phyloP scores from a whole-genome alignment of 2,888 invertebrate genomes.

The Clistopyga incitator region DNA sequence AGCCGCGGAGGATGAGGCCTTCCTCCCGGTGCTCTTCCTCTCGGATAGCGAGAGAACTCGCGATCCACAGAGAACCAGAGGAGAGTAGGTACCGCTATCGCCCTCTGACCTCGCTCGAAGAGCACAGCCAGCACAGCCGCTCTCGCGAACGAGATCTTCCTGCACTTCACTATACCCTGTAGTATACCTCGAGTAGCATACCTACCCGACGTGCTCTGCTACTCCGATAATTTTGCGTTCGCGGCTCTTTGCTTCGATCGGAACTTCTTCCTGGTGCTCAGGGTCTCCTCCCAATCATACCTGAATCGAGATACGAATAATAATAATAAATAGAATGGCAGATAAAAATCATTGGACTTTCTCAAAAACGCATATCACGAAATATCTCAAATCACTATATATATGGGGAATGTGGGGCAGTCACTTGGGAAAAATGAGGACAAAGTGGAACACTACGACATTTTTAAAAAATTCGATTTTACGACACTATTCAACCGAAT shows the following conservation, averaged over 20 bases:
- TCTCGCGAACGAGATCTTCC: slow-evolving; percentile 79
- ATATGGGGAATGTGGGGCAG: too few species aligned
- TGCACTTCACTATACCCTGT: slow-evolving; percentile 60
- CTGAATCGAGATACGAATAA: background rate
- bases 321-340: slow-evolving; percentile 12
- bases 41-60: slow-evolving; percentile 63
- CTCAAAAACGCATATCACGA: too few species aligned
- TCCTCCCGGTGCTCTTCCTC: slow-evolving; percentile 60
- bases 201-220: slow-evolving; percentile 55
- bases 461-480: too few species aligned
- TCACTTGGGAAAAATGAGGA: too few species aligned
- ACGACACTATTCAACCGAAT: too few species aligned
- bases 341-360: background rate
- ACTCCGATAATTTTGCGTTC: slow-evolving; percentile 69
- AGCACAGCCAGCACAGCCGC: slow-evolving; percentile 63
- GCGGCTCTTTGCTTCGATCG: slow-evolving; percentile 38
- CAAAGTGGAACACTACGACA: too few species aligned
- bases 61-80: slow-evolving; percentile 70
- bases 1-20: slow-evolving; percentile 40
- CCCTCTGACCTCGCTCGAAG: slow-evolving; percentile 82
- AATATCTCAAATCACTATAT: too few species aligned
- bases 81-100: slow-evolving; percentile 83
- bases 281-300: slow-evolving; percentile 35
- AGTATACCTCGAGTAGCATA: slow-evolving; percentile 36
- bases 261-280: slow-evolving; percentile 62